Conservation (phyloP, 2,797 vertebrate species). For the Muscicapa striata region DNA sequence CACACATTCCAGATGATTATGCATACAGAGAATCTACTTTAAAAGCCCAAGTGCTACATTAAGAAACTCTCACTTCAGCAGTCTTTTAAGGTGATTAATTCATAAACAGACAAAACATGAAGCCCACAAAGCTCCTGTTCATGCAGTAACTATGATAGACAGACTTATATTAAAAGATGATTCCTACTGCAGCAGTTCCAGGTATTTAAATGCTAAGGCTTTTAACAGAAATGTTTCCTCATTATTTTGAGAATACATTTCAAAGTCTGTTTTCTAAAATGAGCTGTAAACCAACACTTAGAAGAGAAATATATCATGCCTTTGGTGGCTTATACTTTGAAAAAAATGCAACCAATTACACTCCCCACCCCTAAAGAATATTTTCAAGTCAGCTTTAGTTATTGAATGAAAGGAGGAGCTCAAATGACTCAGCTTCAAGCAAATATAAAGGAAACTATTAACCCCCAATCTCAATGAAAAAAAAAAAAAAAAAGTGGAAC, state of each 20-base stretch:
- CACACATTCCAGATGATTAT: fast-evolving
- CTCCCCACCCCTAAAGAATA: background rate
- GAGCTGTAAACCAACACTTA: background rate
- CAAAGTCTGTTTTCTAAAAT: background rate
- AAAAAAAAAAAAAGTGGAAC: background rate
- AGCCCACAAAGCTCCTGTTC: slow-evolving; percentile 10
- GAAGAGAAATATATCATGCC: background rate
- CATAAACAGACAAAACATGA: background rate
- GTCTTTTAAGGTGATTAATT: background rate
- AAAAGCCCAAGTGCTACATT: background rate
- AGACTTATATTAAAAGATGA: background rate
- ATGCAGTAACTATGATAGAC: background rate
- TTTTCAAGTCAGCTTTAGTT: slow-evolving; percentile 13
- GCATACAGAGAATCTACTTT: background rate
- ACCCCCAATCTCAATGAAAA: background rate
- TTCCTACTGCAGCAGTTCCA: background rate
- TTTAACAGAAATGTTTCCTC: background rate
- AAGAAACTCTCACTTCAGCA: background rate
- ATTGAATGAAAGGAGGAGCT: slow-evolving; percentile 24
- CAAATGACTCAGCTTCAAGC: slow-evolving; percentile 51
- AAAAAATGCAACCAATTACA: background rate
- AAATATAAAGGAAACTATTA: slow-evolving; percentile 22
- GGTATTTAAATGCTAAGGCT: background rate
- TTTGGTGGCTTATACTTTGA: background rate
- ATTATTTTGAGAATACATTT: background rate